These are phyloP conservation scores for Cremastobaeus sp. DNA, from an alignment of 2,888 invertebrate genomes.

Conservation along the genomic window DNA sequence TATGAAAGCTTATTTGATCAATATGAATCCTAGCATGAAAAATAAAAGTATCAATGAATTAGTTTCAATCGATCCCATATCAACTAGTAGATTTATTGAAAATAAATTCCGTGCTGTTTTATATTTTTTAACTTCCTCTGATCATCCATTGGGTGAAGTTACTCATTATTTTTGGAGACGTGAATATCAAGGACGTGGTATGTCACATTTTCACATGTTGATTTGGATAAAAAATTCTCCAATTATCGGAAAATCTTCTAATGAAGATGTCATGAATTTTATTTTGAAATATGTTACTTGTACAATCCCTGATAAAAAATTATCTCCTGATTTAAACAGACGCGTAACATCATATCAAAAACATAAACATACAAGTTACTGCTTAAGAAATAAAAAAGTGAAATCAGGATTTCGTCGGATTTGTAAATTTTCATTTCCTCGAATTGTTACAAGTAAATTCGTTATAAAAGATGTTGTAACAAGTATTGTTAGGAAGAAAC, in stretches of 20 bases:
- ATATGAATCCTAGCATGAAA: neutral
- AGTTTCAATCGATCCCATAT: neutral
- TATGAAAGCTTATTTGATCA: neutral
- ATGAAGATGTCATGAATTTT: neutral
- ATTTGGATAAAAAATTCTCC: neutral
- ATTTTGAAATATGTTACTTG: neutral
- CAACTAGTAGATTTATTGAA: neutral
- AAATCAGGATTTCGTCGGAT: neutral
- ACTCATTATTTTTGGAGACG: neutral
- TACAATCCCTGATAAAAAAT: neutral
- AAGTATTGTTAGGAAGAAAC: neutral
- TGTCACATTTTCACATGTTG: neutral
- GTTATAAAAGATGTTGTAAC: neutral
- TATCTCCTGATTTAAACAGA: neutral
- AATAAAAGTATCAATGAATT: neutral
- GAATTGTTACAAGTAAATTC: neutral
- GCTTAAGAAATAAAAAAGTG: neutral
- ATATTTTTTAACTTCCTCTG: neutral
- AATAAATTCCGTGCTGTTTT: neutral
- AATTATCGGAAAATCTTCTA: neutral
- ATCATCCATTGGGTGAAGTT: neutral
- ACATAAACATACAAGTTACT: neutral
- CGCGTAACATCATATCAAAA: neutral
- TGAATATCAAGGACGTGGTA: neutral
- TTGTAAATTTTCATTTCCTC: neutral